Conservation (phyloP, 92 coral and sea anemone genomes). For the Desmophyllum pertusum region DNA sequence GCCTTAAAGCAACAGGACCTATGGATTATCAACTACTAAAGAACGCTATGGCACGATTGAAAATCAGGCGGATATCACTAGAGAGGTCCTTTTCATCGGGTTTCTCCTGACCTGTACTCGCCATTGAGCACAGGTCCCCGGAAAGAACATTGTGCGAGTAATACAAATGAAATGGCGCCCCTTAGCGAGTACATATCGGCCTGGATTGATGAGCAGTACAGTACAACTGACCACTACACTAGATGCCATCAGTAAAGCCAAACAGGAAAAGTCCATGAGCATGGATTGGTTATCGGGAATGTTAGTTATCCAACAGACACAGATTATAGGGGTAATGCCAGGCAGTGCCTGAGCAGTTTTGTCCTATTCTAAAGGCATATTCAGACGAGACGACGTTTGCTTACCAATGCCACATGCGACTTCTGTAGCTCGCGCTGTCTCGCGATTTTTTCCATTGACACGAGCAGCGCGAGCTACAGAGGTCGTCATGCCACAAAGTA, state of each 20-base stretch:
- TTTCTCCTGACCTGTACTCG: slow-evolving; percentile 76
- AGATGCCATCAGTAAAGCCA: not conserved
- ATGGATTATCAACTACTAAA: slow-evolving; percentile 77
- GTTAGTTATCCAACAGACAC: not conserved
- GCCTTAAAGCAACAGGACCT: slow-evolving; percentile 77
- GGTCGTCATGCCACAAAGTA: too few species aligned
- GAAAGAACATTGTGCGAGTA: slow-evolving; percentile 63
- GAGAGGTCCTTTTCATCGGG: slow-evolving; percentile 73
- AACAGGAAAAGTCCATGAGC: too few species aligned
- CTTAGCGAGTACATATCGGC: slow-evolving; percentile 40
- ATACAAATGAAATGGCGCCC: slow-evolving; percentile 51
- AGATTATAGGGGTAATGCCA: not conserved
- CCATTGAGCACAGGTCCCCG: slow-evolving; percentile 82
- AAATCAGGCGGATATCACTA: slow-evolving; percentile 68
- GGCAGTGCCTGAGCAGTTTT: too few species aligned
- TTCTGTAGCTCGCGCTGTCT: too few species aligned
- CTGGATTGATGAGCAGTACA: slow-evolving; percentile 37
- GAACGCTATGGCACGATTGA: slow-evolving; percentile 79
- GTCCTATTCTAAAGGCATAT: too few species aligned
- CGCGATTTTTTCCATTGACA: too few species aligned
- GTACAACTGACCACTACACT: slow-evolving; percentile 8
- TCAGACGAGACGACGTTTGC: too few species aligned
- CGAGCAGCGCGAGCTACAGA: too few species aligned
- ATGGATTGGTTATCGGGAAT: not conserved
- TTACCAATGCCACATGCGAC: too few species aligned